phyloP scores from a whole-genome alignment of 2,797 vertebrate genomes.

The Poecilia wingei region DNA sequence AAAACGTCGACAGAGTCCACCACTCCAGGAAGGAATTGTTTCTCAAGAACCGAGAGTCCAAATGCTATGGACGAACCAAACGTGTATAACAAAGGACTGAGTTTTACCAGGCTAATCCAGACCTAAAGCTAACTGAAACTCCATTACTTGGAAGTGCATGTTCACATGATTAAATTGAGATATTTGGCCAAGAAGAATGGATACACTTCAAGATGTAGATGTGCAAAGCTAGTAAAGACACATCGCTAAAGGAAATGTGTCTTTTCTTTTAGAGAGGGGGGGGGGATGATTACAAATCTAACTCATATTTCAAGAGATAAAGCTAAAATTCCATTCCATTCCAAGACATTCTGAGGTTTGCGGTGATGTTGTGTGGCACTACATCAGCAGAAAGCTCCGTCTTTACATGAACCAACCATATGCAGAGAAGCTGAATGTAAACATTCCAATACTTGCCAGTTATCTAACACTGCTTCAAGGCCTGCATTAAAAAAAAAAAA shows the following conservation, averaged over 20 bases:
- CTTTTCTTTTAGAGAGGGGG: too few relatives aligned
- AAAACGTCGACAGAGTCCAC: too few relatives aligned
- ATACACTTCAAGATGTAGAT: neutral
- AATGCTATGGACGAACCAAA: too few relatives aligned
- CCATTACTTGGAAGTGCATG: neutral
- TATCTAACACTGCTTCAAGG: constrained; percentile 12
- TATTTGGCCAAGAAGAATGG: neutral
- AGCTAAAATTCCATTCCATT: neutral
- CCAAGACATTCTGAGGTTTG: neutral
- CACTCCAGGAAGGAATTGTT: too few relatives aligned
- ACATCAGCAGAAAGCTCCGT: constrained; percentile 40
- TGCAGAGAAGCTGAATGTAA: constrained; percentile 32
- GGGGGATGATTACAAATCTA: neutral
- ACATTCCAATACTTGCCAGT: constrained; percentile 13
- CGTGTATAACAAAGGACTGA: too few relatives aligned
- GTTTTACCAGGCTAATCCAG: neutral
- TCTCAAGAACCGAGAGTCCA: too few relatives aligned
- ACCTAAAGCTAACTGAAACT: neutral
- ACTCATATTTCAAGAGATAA: neutral
- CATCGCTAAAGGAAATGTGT: neutral
- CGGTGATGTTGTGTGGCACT: neutral
- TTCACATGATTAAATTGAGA: neutral
- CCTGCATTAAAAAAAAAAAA: neutral
- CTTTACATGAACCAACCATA: constrained; percentile 37
- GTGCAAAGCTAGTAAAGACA: neutral